Evolutionary conservation across 37 sponge, comb jelly and placozoan species (phyloP).

Genomic region (Theonella swinhoei): DNA sequence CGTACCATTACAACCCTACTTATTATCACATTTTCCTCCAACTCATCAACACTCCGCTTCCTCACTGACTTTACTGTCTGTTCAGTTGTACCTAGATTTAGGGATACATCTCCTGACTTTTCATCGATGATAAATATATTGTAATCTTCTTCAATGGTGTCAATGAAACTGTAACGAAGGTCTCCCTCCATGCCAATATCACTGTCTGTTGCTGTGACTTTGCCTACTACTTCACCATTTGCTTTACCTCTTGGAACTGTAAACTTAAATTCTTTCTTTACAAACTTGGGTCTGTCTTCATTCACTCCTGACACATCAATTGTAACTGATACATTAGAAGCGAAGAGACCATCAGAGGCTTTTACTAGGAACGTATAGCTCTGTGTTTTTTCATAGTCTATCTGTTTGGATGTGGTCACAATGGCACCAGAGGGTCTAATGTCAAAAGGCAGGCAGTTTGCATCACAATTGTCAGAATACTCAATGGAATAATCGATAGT

Average conservation of each 20-base stretch:
- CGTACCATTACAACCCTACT: not conserved
- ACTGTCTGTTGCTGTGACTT: slow-evolving; percentile 37
- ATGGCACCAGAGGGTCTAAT: slow-evolving; percentile 37
- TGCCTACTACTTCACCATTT: slow-evolving; percentile 12
- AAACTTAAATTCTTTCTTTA: not conserved
- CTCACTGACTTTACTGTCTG: not conserved
- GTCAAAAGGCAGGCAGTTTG: slow-evolving; percentile 14
- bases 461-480: not conserved
- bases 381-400: slow-evolving; percentile 21
- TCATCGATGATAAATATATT: slow-evolving; percentile 11
- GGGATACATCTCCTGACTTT: slow-evolving; percentile 29
- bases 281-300: slow-evolving; percentile 43
- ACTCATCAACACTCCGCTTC: not conserved
- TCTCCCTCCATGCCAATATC: slow-evolving; percentile 42
- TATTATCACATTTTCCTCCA: not conserved
- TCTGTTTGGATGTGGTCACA: not conserved
- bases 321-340: not conserved
- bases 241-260: not conserved
- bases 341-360: slow-evolving; percentile 28
- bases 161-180: slow-evolving; percentile 12
- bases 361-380: slow-evolving; percentile 19
- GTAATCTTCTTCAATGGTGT: not conserved
- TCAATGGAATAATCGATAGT: slow-evolving; percentile 18
- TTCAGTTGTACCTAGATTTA: slow-evolving; percentile 2
- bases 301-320: slow-evolving; percentile 42